Base-by-base conservation (phyloP, 92 coral and sea anemone species). In the Bergia sp. region DNA sequence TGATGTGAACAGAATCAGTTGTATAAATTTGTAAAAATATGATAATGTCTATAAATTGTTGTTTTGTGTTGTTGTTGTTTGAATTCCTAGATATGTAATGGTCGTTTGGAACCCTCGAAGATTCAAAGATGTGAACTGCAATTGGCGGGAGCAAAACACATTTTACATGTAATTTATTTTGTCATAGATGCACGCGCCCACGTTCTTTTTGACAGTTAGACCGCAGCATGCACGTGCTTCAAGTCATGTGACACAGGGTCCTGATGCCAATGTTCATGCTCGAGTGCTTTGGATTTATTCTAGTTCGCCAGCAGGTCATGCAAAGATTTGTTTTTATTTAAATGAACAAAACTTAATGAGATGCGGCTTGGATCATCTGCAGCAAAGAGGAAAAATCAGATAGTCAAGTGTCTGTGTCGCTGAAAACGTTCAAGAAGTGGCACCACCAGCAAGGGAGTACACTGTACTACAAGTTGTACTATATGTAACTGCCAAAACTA, bases 371-470 rank as follows among this genome's bases (percentile, higher is more conserved):
- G 50, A 75, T 75, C 53, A 47, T 6, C 53, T 6, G 53, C 77
- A 73, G 18, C 45, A 75, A 75, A 75, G 79, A 39, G 79, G 39
- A 75, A 75, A 75, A 75, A 77, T 76, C 50, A 77, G 55, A 78
- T 78, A 44, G 7, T 78, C 82, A 78, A 78, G 66, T 78, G 82
- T 47, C 82, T 45, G 58, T 76, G 16, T 43, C 81, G 16, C 81
- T 12, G 55, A 76, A 76, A 76, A 76, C 81, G 16, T 76, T 79
- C 66, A 79, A 50, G 83, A 50, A 79, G 67, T 79, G 84, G 57
- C 84, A 53, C 85, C 72, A 53, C 85, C 69, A 79, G 71, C 67
- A 79, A 81, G 85, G 29, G 47, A 81, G 74, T 81, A 81, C 73
- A 29, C 29, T 29, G 29, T 29, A 29, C 29, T 58, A 73, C 74